A percentile compares a stretch with the other conserved stretches of the same genome.
Conservation (phyloP, 2,888 invertebrate species). For the Phortica okadai region DNA sequence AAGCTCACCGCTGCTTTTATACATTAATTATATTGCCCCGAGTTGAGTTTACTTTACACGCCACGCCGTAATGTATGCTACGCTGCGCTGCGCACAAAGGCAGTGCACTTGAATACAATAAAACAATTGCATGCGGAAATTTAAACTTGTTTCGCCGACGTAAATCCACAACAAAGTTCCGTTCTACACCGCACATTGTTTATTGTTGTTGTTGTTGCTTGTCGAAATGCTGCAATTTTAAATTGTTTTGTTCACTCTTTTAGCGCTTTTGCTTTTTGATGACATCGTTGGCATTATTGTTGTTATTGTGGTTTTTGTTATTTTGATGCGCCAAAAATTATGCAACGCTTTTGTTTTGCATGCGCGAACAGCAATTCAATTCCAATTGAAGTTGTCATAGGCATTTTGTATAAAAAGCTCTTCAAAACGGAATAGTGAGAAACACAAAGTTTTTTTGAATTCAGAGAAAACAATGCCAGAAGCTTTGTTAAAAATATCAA, state of each 20-base stretch:
- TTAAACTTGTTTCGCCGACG: no score
- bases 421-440: neutral
- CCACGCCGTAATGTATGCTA: no score
- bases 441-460: neutral
- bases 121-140: conserved; percentile 10
- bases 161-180: neutral
- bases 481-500: no score
- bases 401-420: neutral
- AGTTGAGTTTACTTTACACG: neutral
- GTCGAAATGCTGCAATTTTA: conserved; percentile 5
- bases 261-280: conserved; percentile 3
- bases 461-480: no score
- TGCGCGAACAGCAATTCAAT: conserved; percentile 10
- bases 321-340: conserved; percentile 19
- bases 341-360: conserved; percentile 14
- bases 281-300: neutral
- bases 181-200: neutral
- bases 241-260: conserved; percentile 15
- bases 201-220: conserved; percentile 2
- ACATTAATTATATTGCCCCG: conserved; percentile 12
- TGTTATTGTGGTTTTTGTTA: neutral
- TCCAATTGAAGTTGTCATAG: conserved; percentile 25
- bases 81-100: neutral
- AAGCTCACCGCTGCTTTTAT: conserved; percentile 40
- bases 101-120: conserved; percentile 10